phyloP scores from a whole-genome alignment of 2,888 invertebrate species.

The Drosophila merina region DNA sequence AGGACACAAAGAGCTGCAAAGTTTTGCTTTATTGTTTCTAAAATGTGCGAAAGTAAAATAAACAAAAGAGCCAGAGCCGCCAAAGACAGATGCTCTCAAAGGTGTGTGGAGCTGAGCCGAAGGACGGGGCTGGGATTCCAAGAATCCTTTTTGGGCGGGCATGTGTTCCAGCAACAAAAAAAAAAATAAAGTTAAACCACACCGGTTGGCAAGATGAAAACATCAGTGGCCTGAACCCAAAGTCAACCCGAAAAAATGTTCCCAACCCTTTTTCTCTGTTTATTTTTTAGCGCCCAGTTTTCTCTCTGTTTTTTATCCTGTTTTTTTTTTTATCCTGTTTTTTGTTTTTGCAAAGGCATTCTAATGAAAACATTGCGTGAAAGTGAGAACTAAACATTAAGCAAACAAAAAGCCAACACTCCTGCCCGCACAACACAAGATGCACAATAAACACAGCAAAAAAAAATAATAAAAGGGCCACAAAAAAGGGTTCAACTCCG shows the following conservation, averaged over 20 bases:
- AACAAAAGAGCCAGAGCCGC: constrained; percentile 52
- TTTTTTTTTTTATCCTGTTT: constrained; percentile 27
- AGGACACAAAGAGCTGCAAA: constrained; percentile 69
- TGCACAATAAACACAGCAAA: constrained; percentile 20
- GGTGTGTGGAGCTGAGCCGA: constrained; percentile 1
- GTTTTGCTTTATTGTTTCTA: constrained; percentile 76
- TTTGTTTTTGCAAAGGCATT: constrained; percentile 42
- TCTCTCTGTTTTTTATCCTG: constrained; percentile 18
- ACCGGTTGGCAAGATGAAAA: constrained; percentile 56
- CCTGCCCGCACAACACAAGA: constrained; percentile 14
- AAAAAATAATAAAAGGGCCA: constrained; percentile 3
- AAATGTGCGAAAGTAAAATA: constrained; percentile 73
- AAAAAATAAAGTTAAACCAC: constrained; percentile 5
- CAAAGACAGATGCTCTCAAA: constrained; percentile 38
- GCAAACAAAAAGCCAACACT: constrained; percentile 59
- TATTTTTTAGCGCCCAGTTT: constrained; percentile 8
- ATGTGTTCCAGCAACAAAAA: constrained; percentile 39
- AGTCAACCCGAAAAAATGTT: constrained; percentile 49
- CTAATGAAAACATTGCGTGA: constrained; percentile 75
- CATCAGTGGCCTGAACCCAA: constrained; percentile 52
- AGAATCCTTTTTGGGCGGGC: constrained; percentile 5
- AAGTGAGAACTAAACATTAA: constrained; percentile 74
- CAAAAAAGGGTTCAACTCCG: constrained; percentile 44
- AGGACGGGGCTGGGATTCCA: not conserved
- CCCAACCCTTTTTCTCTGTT: constrained; percentile 17